Conservation (phyloP, 2,888 invertebrate species). For the Catocala fraxini region DNA sequence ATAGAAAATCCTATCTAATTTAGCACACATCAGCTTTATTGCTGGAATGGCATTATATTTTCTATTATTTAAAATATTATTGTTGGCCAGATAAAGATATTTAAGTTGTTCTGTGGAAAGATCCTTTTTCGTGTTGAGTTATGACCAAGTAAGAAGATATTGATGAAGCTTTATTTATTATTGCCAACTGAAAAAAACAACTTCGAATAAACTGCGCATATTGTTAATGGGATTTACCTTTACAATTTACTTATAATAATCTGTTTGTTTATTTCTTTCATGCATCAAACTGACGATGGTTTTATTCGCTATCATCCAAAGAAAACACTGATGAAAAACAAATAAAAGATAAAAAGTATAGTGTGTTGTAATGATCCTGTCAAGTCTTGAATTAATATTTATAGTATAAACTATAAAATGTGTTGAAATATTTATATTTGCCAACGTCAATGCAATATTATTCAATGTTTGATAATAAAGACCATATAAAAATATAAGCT, state of each 20-base stretch:
- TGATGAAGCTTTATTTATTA: no score
- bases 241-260: background rate
- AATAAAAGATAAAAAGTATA: background rate
- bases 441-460: background rate
- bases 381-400: no score
- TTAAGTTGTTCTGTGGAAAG: no score
- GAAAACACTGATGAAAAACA: background rate
- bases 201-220: background rate
- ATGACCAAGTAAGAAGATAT: no score
- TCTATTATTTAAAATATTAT: no score
- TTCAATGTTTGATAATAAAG: background rate
- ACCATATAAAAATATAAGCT: no score
- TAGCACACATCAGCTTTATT: no score
- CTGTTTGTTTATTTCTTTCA: background rate
- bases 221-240: background rate
- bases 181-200: no score
- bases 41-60: no score
- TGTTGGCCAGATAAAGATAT: no score
- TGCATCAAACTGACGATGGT: background rate
- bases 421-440: slow-evolving; percentile 8
- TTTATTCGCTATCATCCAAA: background rate
- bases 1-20: no score
- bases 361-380: background rate
- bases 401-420: background rate
- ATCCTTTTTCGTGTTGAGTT: no score